phyloP scores from a whole-genome alignment of 2,113 vertebrate species.

The Sinocyclocheilus maitianheensis region DNA sequence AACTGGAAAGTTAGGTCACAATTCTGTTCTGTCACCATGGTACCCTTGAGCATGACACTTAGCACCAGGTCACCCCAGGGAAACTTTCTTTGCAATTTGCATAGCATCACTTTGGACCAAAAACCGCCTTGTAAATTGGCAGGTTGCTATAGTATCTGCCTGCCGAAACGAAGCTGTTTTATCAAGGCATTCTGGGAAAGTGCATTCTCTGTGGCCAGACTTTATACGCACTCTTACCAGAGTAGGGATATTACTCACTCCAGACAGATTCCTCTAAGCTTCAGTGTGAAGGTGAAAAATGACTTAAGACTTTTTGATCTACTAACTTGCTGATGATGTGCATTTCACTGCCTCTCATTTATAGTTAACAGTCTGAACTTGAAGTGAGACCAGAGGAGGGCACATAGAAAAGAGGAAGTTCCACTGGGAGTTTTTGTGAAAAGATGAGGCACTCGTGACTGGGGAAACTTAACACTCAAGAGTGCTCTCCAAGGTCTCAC shows the following conservation, averaged over 20 bases:
- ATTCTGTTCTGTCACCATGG: not conserved
- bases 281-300: conserved; percentile 44
- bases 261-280: conserved; percentile 29
- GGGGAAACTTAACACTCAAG: not conserved
- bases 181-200: conserved; percentile 27
- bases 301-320: conserved; percentile 42
- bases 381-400: conserved; percentile 2
- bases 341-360: conserved; percentile 42
- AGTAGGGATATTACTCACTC: conserved; percentile 38
- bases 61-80: not conserved
- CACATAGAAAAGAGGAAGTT: not conserved
- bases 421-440: conserved; percentile 25
- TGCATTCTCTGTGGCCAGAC: not conserved
- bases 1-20: not conserved
- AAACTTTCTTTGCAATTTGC: not conserved
- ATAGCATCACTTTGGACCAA: not conserved
- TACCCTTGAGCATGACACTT: not conserved
- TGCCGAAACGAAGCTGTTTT: not conserved
- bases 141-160: not conserved
- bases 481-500: conserved; percentile 5
- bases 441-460: not conserved
- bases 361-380: conserved; percentile 13
- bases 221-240: not conserved
- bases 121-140: not conserved
- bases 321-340: conserved; percentile 35